Percentiles rank a stretch among this genome's conserved stretches.
phyloP scores from a whole-genome alignment of 2,113 vertebrate species.

The Madoqua kirkii region DNA sequence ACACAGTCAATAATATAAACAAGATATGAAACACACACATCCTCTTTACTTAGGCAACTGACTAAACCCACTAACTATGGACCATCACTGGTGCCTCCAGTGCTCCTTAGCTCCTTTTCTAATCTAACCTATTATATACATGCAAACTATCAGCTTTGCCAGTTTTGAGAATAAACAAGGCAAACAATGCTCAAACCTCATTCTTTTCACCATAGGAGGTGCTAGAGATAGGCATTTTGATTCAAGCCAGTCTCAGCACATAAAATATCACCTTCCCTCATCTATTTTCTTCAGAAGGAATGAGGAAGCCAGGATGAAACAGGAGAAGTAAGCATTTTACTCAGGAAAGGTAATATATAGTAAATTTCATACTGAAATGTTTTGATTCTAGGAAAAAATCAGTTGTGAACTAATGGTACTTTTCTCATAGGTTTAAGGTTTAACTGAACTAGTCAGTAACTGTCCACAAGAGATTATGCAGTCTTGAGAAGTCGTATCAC shows the following conservation, averaged over 20 bases:
- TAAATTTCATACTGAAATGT: not conserved
- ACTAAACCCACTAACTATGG: not conserved
- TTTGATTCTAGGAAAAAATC: not conserved
- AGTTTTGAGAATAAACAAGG: not conserved
- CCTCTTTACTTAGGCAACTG: not conserved
- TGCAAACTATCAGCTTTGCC: not conserved
- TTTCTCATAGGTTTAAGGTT: slow-evolving; percentile 3
- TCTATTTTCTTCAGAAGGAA: not conserved
- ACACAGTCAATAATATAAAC: not conserved
- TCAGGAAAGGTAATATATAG: not conserved
- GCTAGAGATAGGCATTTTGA: not conserved
- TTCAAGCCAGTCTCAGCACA: not conserved
- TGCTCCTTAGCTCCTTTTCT: not conserved
- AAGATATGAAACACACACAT: not conserved
- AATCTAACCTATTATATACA: not conserved
- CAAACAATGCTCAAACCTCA: not conserved
- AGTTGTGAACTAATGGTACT: not conserved
- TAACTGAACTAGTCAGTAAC: not conserved
- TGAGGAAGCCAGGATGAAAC: not conserved
- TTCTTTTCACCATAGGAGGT: not conserved
- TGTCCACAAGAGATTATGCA: not conserved
- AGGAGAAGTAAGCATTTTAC: not conserved
- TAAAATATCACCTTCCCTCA: not conserved
- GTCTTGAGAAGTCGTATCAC: not conserved
- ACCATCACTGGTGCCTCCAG: not conserved